Evolutionary conservation across 2,888 invertebrate genomes (phyloP).

Genomic region (Laspeyria flexula): DNA sequence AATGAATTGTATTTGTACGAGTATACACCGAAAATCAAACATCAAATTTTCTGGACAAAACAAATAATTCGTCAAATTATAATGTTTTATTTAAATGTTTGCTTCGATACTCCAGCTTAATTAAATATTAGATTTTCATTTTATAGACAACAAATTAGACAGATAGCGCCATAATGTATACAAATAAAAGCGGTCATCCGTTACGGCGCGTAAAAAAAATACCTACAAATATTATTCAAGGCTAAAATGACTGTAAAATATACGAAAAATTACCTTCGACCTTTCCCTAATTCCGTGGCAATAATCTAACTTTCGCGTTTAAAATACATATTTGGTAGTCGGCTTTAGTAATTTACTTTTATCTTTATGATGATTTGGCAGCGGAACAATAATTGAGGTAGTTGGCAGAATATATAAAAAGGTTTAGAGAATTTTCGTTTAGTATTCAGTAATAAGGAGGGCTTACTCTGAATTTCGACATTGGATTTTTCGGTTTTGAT

Average conservation of each 20-base stretch:
- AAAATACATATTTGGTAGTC: constrained; percentile 23
- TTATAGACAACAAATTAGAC: constrained; percentile 1
- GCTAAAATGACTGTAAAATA: constrained; percentile 1
- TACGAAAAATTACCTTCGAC: constrained; percentile 12
- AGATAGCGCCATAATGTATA: not conserved
- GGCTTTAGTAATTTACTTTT: constrained; percentile 25
- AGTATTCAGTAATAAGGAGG: not conserved
- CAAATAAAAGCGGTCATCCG: constrained; percentile 10
- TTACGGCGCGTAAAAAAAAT: constrained; percentile 5
- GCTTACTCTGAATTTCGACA: too few relatives aligned
- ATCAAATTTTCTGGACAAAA: too few relatives aligned
- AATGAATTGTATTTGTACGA: too few relatives aligned
- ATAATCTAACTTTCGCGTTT: constrained; percentile 24
- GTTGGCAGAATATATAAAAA: constrained; percentile 19
- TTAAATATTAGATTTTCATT: not conserved
- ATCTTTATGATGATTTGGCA: constrained; percentile 29
- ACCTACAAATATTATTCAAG: constrained; percentile 9
- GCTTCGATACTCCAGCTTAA: not conserved
- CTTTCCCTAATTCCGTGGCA: constrained; percentile 13
- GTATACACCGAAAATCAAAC: too few relatives aligned
- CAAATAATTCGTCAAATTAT: too few relatives aligned
- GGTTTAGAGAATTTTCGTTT: not conserved
- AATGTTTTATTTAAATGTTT: not conserved
- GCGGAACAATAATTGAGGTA: constrained; percentile 14
- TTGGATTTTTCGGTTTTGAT: too few relatives aligned